These are phyloP conservation scores for Aradophagus sp. DNA, from an alignment of 1,140 invertebrate species.

Conservation along the genomic window DNA sequence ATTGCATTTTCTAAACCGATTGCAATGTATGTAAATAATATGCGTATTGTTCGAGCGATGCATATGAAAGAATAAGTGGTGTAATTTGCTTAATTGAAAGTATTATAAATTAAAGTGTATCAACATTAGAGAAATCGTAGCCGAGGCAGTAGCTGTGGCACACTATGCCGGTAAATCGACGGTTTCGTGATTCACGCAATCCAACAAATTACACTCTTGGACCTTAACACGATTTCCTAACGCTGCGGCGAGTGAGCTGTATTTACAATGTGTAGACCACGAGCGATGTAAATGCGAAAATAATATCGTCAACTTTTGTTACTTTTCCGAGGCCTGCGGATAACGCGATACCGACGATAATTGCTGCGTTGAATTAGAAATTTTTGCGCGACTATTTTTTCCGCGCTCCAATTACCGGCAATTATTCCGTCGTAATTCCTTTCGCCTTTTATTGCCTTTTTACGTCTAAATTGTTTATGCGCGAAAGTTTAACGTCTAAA, in stretches of 20 bases:
- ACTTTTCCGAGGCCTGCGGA: no score
- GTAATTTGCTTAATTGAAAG: conserved; percentile 58
- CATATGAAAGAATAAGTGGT: conserved; percentile 36
- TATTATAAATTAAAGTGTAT: conserved; percentile 57
- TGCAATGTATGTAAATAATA: conserved; percentile 36
- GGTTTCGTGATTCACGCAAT: conserved; percentile 58
- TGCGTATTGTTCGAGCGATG: conserved; percentile 14
- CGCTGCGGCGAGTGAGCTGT: conserved; percentile 22
- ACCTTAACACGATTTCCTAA: conserved; percentile 51
- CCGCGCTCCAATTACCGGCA: no score
- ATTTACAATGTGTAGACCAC: conserved; percentile 20
- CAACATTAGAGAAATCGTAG: conserved; percentile 51
- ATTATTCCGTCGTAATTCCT: no score
- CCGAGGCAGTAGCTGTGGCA: conserved; percentile 27
- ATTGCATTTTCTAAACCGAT: conserved; percentile 10
- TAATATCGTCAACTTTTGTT: conserved; percentile 21
- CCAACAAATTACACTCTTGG: conserved; percentile 55
- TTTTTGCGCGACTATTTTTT: no score
- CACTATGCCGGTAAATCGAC: conserved; percentile 23
- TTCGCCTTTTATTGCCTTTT: no score
- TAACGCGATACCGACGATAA: no score
- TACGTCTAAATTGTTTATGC: no score
- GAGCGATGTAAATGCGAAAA: conserved; percentile 27
- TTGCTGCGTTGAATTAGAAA: no score
- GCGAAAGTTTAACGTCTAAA: no score